A percentile compares a stretch with the other conserved stretches of the same genome.
Conservation (phyloP, 2,888 invertebrate species). For the Blera fallax region DNA sequence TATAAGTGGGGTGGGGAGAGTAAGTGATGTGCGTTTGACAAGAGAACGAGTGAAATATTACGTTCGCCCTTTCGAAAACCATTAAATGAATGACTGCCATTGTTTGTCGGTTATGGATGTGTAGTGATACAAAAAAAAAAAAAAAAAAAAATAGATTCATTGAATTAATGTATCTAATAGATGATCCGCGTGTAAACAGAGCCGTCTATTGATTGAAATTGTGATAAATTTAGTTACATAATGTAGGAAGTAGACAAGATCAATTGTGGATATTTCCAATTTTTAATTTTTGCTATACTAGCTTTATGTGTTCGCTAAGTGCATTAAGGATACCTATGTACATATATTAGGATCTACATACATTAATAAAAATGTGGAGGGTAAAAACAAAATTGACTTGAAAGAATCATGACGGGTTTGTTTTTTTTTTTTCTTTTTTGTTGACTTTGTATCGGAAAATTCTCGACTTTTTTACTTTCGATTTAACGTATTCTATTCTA, state of each 20-base stretch:
- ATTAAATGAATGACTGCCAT: slow-evolving; percentile 71
- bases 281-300: not conserved
- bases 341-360: not conserved
- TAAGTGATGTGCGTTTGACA: slow-evolving; percentile 65
- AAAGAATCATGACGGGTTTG: slow-evolving; percentile 24
- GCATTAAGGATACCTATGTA: slow-evolving; percentile 27
- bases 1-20: slow-evolving; percentile 49
- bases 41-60: slow-evolving; percentile 60
- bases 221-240: slow-evolving; percentile 64
- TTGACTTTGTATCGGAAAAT: slow-evolving; percentile 51
- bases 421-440: not conserved
- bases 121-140: slow-evolving; percentile 49
- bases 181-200: slow-evolving; percentile 63
- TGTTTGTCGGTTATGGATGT: slow-evolving; percentile 68
- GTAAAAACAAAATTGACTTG: not conserved
- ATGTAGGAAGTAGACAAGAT: slow-evolving; percentile 50
- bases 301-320: slow-evolving; percentile 4
- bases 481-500: slow-evolving; percentile 56
- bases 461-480: slow-evolving; percentile 41
- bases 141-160: slow-evolving; percentile 26
- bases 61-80: slow-evolving; percentile 61
- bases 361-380: slow-evolving; percentile 14
- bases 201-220: slow-evolving; percentile 58
- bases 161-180: slow-evolving; percentile 42
- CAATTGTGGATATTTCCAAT: no score